Conservation (phyloP, 1,140 invertebrate species). For the Calephelis nemesis region DNA sequence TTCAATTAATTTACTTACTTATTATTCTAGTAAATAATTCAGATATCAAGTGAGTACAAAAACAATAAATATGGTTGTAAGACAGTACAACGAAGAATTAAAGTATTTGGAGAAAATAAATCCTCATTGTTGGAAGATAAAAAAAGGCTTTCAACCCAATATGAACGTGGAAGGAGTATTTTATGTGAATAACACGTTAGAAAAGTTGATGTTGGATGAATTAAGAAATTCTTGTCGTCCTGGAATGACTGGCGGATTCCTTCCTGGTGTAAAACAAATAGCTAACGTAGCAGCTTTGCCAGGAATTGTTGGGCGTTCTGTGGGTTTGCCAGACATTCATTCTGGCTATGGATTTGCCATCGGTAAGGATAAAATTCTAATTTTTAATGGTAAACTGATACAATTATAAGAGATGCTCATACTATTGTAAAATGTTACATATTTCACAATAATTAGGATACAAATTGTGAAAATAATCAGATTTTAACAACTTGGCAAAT, state of each 20-base stretch:
- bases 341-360: conserved; percentile 99
- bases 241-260: conserved; percentile 95
- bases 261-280: conserved; percentile 99
- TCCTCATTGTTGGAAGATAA: conserved; percentile 94
- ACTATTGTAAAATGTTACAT: not conserved
- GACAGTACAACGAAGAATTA: conserved; percentile 96
- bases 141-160: conserved; percentile 99
- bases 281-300: conserved; percentile 99
- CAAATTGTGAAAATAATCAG: no score
- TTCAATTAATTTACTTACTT: not conserved
- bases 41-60: not conserved
- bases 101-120: conserved; percentile 95
- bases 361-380: no score
- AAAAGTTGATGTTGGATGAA: conserved; percentile 99
- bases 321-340: conserved; percentile 98
- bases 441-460: not conserved
- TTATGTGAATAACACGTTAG: conserved; percentile 96
- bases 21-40: no score
- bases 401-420: no score
- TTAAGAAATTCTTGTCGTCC: conserved; percentile 93
- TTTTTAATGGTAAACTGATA: no score
- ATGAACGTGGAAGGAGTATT: conserved; percentile 99
- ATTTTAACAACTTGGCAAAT: no score
- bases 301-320: conserved; percentile 95
- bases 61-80: conserved; percentile 86